Evolutionary conservation across 2,888 invertebrate genomes (phyloP), one percentile per base, ranked within the genome.

Genomic region (Chrysolina oricalcia): DNA sequence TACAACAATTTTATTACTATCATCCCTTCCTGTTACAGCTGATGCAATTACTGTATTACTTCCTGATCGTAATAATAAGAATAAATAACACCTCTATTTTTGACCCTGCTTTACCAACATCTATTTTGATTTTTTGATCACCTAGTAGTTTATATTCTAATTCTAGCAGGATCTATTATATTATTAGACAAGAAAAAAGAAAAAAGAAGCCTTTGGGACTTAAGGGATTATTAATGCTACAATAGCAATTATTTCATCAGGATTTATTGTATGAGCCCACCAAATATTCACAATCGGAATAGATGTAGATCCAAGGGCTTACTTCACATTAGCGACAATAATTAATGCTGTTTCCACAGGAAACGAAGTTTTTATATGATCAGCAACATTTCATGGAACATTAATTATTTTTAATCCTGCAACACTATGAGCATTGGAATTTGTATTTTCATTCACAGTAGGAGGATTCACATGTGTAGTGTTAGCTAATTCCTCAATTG

Each of bases 41-140:
- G 94, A 94, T 76, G 95, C 94, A 76, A 94, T 95, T 89, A 95
- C 95, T 5, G 95, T 96, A 91, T 82, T 95, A 79, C 87, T 95
- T 88, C 93, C 93, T 2, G 95, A 95, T 85, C 94, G 94, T 87
- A 95, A 96, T 89, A n/a, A n/a, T n/a, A n/a, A n/a, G n/a, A n/a
- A 87, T 95, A 87, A 94, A 94, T 90, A n/a, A n/a, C n/a, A 94
- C 94, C 0, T 92, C 93, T 0, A 96, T 96, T 88, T 96, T 95
- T 91, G 94, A 95, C 46, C 94, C 94, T 0, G 91, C 82, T 95
- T 82, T 95, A 94, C 72, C 94, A 95, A 92, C 95, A 96, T 88
- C 89, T 95, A 91, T 95, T 96, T 90, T 96, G 95, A 93, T 96
- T 96, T 90, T 96, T 96, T 92, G 95, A 95, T 0, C 95, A 96